Base-by-base conservation (phyloP, 2,888 invertebrate genomes). In the Sussaba pulchella region DNA sequence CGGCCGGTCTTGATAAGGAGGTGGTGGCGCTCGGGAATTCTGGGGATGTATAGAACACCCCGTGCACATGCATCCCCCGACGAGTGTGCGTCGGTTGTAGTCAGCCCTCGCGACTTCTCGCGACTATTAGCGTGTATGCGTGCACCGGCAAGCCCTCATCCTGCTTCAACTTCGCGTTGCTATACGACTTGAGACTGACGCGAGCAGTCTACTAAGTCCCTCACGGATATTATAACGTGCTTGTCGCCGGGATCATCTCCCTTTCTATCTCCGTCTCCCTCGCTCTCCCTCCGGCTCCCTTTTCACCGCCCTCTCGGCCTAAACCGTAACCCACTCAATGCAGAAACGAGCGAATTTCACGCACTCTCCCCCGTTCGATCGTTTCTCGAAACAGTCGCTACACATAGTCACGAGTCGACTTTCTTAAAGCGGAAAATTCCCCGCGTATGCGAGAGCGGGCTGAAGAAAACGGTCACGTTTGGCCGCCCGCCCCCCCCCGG, bases 1-100 rank as follows among this genome's bases (percentile, higher is more conserved):
- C 90, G 88, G 88, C 87, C 87, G 89, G 81, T 84, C 83, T 85
- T 91, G 92, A 91, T 92, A 91, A 91, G 91, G 86, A 87, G 87
- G 73, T 36, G 71, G 72, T 66, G 70, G 57, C 45, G 70, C 24
- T 41, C 54, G n/a, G 17, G 39, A 39, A n/a, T 17, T 21, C 41
- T 59, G 19, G 36, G 52, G 14, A 31, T 82, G 41, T 24, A 63
- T 72, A 63, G 67, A 67, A 71, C 61, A 61, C 47, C 21, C 31
- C 54, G 64, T 78, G 63, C 63, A 41, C 71, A 26, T 71, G 21
- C 78, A 82, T 82, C 78, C 83, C 76, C 84, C 80, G 83, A 85
- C 75, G 78, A 78, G 83, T 78, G 82, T 75, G 59, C 47, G 52
- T 69, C 21, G 31, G 63, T 50, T 71, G 64, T 47, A 52, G 59